phyloP scores from a whole-genome alignment of 2,888 invertebrate genomes.

The Noctua janthe region DNA sequence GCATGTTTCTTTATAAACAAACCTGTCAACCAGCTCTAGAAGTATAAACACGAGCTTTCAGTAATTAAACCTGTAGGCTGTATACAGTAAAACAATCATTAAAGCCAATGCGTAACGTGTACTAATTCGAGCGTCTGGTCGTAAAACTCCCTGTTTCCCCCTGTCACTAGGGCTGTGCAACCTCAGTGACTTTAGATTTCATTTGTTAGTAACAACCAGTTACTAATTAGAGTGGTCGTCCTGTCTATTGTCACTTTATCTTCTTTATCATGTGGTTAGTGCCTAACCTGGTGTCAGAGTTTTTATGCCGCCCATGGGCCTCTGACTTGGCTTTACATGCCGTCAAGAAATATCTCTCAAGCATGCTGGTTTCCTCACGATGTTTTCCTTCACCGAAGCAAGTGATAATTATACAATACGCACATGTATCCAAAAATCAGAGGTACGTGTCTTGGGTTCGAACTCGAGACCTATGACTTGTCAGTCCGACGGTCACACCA shows the following conservation, averaged over 20 bases:
- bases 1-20: background rate
- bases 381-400: no score
- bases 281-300: no score
- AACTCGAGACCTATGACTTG: no score
- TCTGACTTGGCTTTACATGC: no score
- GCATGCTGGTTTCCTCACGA: no score
- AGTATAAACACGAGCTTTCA: background rate
- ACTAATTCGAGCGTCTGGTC: constrained; percentile 55
- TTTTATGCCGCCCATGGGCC: no score
- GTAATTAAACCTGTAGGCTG: constrained; percentile 34
- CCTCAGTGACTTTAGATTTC: background rate
- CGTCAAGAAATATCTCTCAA: no score
- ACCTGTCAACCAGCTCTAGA: background rate
- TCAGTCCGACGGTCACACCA: no score
- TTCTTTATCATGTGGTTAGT: no score
- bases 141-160: constrained; percentile 49
- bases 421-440: no score
- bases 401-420: no score
- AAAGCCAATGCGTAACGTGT: constrained; percentile 55
- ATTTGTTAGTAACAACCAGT: background rate
- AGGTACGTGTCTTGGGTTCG: no score
- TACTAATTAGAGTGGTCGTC: background rate
- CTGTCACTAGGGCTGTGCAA: constrained; percentile 1
- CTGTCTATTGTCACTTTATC: background rate
- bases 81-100: constrained; percentile 45